phyloP scores from a whole-genome alignment of 2,113 vertebrate species.

The Semnornis frantzii region DNA sequence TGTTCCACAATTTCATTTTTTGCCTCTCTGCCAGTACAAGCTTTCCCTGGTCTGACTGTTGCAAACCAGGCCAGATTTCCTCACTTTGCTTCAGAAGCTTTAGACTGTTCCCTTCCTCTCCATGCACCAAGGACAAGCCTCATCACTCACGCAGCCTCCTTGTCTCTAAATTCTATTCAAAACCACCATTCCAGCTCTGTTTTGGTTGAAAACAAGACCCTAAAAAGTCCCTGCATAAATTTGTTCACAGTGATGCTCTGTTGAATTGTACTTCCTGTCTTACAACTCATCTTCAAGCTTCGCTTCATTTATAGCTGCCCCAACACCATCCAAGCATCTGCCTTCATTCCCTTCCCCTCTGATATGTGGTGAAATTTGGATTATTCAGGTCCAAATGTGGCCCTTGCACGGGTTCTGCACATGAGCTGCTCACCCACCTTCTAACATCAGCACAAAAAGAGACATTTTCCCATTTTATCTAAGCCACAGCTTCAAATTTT shows the following conservation, averaged over 20 bases:
- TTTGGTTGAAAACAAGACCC: conserved; percentile 44
- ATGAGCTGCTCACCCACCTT: background rate
- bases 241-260: conserved; percentile 14
- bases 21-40: accelerated
- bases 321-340: no score
- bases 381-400: background rate
- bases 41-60: background rate
- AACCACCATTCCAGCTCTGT: conserved; percentile 19
- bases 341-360: background rate
- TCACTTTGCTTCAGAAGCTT: background rate
- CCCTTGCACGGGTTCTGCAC: background rate
- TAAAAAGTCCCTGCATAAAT: conserved; percentile 30
- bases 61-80: accelerated
- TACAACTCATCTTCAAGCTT: background rate
- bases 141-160: background rate
- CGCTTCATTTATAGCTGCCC: no score
- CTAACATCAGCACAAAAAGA: background rate
- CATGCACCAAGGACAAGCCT: background rate
- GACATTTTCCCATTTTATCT: background rate
- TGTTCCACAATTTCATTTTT: background rate
- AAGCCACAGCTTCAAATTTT: background rate
- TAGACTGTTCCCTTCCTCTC: background rate
- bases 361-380: background rate
- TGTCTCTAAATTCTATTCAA: background rate
- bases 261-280: conserved; percentile 33